phyloP scores from a whole-genome alignment of 2,113 vertebrate genomes.

The Megaceryle maxima region DNA sequence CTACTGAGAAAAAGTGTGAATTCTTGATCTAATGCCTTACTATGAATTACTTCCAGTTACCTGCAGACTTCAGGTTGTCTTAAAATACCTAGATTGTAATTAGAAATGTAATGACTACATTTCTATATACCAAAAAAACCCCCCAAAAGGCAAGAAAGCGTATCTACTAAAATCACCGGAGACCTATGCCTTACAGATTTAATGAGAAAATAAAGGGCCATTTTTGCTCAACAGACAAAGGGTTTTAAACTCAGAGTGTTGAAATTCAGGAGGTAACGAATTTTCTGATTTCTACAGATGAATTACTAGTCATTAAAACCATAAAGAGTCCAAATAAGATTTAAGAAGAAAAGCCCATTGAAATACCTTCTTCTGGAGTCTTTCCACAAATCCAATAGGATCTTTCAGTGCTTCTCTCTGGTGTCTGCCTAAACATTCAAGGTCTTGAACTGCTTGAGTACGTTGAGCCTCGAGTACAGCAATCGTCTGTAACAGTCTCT shows the following conservation, averaged over 20 bases:
- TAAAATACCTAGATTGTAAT: neutral
- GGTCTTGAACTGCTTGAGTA: constrained; percentile 94
- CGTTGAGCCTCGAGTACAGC: constrained; percentile 96
- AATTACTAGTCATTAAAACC: constrained; percentile 9
- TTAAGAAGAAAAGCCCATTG: constrained; percentile 47
- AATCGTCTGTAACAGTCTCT: constrained; percentile 98
- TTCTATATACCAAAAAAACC: neutral
- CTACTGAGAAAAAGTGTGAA: neutral
- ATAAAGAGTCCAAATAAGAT: neutral
- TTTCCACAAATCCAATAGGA: constrained; percentile 96
- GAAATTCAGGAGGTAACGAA: neutral
- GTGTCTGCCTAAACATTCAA: constrained; percentile 90
- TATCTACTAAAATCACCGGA: neutral
- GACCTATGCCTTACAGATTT: neutral
- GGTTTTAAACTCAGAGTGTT: neutral
- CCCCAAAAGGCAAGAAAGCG: neutral
- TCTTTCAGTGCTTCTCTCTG: constrained; percentile 90
- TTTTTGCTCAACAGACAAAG: neutral
- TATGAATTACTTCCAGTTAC: neutral
- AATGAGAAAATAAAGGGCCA: neutral
- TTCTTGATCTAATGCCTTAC: neutral
- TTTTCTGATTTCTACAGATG: neutral
- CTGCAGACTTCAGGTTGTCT: neutral
- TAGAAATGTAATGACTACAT: neutral
- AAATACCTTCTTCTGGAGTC: constrained; percentile 95